phyloP scores from a whole-genome alignment of 2,113 vertebrate genomes.

The Crypturellus undulatus region DNA sequence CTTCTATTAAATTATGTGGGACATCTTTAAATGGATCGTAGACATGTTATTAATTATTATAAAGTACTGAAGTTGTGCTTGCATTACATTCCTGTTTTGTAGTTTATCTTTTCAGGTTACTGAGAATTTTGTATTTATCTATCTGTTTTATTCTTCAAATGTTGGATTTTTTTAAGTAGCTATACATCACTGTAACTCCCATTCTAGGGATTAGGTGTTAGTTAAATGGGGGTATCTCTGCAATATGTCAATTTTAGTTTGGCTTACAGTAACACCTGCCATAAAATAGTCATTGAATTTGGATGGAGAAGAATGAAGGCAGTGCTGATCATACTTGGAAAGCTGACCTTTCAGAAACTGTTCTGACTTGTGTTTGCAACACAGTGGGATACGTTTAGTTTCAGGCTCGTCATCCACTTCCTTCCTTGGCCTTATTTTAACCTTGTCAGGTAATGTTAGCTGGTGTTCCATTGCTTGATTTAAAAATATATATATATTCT shows the following conservation, averaged over 20 bases:
- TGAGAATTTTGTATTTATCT: not conserved
- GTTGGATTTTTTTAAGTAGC: not conserved
- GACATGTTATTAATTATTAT: not conserved
- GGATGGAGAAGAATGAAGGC: not conserved
- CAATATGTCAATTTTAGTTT: not conserved
- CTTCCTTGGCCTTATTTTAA: not conserved
- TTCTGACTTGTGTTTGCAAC: not conserved
- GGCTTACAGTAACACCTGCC: not conserved
- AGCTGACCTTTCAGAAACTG: not conserved
- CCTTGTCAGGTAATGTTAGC: not conserved
- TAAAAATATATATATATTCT: not conserved
- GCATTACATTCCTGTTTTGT: not conserved
- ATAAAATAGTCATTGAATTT: not conserved
- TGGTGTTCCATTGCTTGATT: not conserved
- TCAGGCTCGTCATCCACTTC: not conserved
- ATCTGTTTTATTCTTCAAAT: not conserved
- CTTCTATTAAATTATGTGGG: not conserved
- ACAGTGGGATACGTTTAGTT: not conserved
- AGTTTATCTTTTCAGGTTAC: not conserved
- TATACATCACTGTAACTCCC: rapidly evolving
- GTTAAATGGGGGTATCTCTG: not conserved
- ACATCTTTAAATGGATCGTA: not conserved
- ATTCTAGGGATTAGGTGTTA: not conserved
- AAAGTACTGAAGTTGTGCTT: not conserved
- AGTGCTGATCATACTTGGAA: not conserved